phyloP scores from a whole-genome alignment of 2,888 invertebrate genomes.

The Agrypnus murinus region DNA sequence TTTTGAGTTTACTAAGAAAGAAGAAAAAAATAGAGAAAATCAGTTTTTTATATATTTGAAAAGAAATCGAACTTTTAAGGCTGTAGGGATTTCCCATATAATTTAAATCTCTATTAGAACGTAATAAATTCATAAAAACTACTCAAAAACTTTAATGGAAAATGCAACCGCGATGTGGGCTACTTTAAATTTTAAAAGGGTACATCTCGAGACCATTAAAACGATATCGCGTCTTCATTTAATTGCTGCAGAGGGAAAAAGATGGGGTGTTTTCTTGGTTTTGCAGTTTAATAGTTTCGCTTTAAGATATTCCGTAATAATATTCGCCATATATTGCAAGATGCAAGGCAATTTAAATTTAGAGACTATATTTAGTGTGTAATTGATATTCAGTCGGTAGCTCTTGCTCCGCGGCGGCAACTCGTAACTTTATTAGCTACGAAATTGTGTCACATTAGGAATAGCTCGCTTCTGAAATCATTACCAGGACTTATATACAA shows the following conservation, averaged over 20 bases:
- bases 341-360: slow-evolving; percentile 52
- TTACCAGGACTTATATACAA: slow-evolving; percentile 25
- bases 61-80: no score
- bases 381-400: slow-evolving; percentile 51
- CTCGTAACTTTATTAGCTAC: slow-evolving; percentile 46
- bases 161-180: slow-evolving; percentile 1
- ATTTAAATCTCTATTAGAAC: not conserved
- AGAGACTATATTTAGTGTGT: slow-evolving; percentile 49
- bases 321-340: slow-evolving; percentile 50
- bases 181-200: slow-evolving; percentile 29
- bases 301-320: slow-evolving; percentile 37
- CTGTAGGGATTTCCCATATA: no score
- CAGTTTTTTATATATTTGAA: no score
- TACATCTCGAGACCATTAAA: not conserved
- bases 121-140: slow-evolving; percentile 26
- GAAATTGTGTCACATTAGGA: slow-evolving; percentile 50
- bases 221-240: slow-evolving; percentile 22
- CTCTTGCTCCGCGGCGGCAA: slow-evolving; percentile 42
- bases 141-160: slow-evolving; percentile 37
- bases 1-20: no score
- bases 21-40: no score
- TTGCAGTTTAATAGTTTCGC: slow-evolving; percentile 34
- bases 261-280: slow-evolving; percentile 16
- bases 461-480: slow-evolving; percentile 39
- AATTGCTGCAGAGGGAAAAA: slow-evolving; percentile 11